Percentiles rank a stretch among this genome's conserved stretches.
Conservation (phyloP, 2,113 vertebrate genomes). For the Balaenoptera acutorostrata region DNA sequence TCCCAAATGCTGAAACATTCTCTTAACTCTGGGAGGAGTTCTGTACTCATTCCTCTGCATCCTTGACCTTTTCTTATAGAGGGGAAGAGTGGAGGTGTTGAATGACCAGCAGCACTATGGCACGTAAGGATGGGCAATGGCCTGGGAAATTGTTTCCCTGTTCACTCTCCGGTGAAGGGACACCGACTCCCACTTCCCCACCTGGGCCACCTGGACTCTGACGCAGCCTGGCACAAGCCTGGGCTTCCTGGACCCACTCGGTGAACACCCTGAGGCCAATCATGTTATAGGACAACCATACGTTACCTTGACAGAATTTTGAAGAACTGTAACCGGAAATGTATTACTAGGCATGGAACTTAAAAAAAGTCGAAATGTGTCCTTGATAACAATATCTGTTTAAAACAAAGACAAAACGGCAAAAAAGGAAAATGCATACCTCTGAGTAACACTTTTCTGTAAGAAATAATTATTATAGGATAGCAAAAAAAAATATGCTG, state of each 20-base stretch:
- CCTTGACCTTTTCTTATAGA: neutral
- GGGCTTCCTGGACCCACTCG: neutral
- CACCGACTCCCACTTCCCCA: neutral
- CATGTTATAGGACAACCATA: neutral
- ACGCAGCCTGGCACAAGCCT: neutral
- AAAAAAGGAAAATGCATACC: neutral
- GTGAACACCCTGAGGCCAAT: neutral
- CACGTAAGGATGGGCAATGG: neutral
- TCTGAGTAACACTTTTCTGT: neutral
- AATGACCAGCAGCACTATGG: neutral
- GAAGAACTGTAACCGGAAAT: slow-evolving; percentile 88
- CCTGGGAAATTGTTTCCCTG: neutral
- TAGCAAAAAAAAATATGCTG: neutral
- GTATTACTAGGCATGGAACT: slow-evolving; percentile 88
- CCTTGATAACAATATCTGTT: slow-evolving; percentile 80
- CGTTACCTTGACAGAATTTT: slow-evolving; percentile 89
- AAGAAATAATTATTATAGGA: neutral
- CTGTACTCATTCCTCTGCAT: neutral
- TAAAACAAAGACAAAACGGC: slow-evolving; percentile 41
- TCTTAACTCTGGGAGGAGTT: neutral
- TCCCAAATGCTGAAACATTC: neutral
- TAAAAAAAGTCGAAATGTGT: slow-evolving; percentile 87
- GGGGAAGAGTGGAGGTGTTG: neutral
- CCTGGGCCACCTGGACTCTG: neutral
- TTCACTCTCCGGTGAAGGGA: neutral